Evolutionary conservation across 2,113 vertebrate genomes (phyloP), one percentile per base, ranked within the genome.

Genomic region (Macrotus californicus): DNA sequence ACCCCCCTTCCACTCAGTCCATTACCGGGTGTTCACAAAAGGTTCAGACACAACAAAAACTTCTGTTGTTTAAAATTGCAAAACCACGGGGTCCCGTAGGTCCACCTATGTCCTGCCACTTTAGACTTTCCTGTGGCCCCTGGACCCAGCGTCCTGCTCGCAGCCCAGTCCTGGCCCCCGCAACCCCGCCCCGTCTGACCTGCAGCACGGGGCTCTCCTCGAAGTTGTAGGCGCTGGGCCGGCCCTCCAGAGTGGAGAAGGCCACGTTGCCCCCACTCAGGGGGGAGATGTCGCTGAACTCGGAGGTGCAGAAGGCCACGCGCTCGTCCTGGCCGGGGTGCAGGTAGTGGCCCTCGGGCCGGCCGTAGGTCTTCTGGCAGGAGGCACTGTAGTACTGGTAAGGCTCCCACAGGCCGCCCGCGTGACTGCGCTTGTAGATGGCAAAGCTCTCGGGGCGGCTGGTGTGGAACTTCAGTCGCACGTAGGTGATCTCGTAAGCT

Each of bases 211-310:
- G 87, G 92, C 99, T 99, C 56, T 99, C 98, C 14, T 99, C 99
- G 0, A 99, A 99, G 93, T 98, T 99, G 99, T 99, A 99, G 66
- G 99, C 99, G 0, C 99, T 99, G 91, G 99, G 99, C 22, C 99
- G 98, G 79, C 99, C 99, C 97, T 99, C 99, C 34, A 99, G 98
- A 19, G 99, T 99, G 87, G 99, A 99, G 98, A 99, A 99, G 69
- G 99, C 99, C 96, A 99, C 99, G 0, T 99, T 99, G 94, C 99
- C 99, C 0, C 99, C 99, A 0, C 98, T 99, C 76, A 99, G 98
- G 0, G 99, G 99, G 22, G 99, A 99, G 98, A 99, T 99, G 98
- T 99, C 99, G 0, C 99, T 99, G 98, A 99, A 99, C 94, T 99
- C 99, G 0, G 99, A 99, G 0, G 99, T 99, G 97, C 99, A 99